A percentile compares a stretch with the other conserved stretches of the same genome.
phyloP scores from a whole-genome alignment of 2,113 vertebrate genomes.

The Cacatua alba region DNA sequence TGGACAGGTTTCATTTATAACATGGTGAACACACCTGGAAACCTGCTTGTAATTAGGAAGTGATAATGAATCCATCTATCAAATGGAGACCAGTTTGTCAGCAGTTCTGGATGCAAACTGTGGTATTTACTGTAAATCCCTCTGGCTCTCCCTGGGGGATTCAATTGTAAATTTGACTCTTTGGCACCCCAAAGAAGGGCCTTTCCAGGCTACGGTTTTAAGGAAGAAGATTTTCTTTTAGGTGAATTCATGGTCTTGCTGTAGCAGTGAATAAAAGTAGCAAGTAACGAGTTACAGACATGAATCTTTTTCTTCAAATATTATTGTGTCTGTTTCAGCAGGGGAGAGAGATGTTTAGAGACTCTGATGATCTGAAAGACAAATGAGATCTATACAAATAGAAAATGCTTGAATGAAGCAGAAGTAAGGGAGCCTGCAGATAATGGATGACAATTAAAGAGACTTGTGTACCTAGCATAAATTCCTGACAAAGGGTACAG shows the following conservation, averaged over 20 bases:
- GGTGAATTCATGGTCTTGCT: neutral
- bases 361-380: constrained; percentile 24
- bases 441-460: neutral
- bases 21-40: constrained; percentile 85
- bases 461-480: neutral
- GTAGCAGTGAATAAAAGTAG: constrained; percentile 3
- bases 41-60: constrained; percentile 87
- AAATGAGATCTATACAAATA: neutral
- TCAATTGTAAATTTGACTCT: neutral
- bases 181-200: neutral
- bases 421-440: neutral
- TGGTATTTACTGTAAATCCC: constrained; percentile 49
- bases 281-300: constrained; percentile 29
- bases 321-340: constrained; percentile 19
- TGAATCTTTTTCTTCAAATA: constrained; percentile 42
- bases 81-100: constrained; percentile 77
- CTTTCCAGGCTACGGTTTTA: neutral
- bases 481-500: constrained; percentile 2
- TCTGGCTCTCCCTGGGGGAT: neutral
- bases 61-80: constrained; percentile 86
- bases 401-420: constrained; percentile 20
- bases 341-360: neutral
- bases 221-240: constrained; percentile 10
- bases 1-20: constrained; percentile 73
- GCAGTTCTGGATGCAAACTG: constrained; percentile 26